Conservation (phyloP, 2,888 invertebrate genomes). For the Sylvicola fuscatus region DNA sequence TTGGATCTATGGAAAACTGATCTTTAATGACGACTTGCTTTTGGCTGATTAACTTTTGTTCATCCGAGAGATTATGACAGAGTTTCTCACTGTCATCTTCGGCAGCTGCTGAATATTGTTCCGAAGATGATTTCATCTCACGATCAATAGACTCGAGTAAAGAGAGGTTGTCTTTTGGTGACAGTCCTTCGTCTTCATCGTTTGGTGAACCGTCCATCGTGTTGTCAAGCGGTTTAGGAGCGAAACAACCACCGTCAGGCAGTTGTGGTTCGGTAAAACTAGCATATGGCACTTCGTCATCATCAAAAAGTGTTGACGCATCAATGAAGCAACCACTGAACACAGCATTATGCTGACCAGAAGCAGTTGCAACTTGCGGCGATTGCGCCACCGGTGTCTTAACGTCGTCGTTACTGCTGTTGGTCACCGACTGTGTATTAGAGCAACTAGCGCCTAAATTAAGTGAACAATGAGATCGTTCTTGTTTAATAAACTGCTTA, state of each 20-base stretch:
- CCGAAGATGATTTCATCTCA: no score
- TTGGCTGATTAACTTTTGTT: conserved; percentile 18
- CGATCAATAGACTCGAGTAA: no score
- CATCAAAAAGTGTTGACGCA: conserved; percentile 52
- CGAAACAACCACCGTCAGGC: background rate
- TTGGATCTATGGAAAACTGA: conserved; percentile 8
- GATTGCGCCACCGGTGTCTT: background rate
- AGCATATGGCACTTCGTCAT: conserved; percentile 27
- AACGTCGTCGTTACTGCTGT: background rate
- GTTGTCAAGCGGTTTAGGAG: background rate
- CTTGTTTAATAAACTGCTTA: conserved; percentile 25
- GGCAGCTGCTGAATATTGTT: background rate
- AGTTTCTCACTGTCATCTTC: conserved; percentile 11
- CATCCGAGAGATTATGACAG: conserved; percentile 18
- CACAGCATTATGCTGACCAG: conserved; percentile 4
- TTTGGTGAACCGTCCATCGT: background rate
- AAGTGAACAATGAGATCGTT: conserved; percentile 16
- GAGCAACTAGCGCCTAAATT: no score
- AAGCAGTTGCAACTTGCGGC: background rate
- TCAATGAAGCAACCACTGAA: conserved; percentile 46
- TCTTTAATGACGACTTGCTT: conserved; percentile 8
- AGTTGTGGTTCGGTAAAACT: background rate
- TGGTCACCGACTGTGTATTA: no score
- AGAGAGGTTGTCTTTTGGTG: background rate
- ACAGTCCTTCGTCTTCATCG: background rate